Base-by-base conservation (phyloP, 1,140 invertebrate genomes). In the Trachymyrmex septentrionalis region DNA sequence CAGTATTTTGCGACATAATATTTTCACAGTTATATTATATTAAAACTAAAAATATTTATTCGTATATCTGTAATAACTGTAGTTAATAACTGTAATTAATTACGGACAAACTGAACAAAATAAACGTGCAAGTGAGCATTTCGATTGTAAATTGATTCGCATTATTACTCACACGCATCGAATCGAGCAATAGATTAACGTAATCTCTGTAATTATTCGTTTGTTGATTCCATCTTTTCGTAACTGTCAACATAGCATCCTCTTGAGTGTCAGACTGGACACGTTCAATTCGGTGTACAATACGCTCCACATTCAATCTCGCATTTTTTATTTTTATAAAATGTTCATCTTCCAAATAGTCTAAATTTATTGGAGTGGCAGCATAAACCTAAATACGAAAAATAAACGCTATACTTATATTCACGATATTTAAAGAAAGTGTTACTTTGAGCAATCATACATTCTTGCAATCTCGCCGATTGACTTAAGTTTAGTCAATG, bases 151-250 rank as follows among this genome's bases (percentile, higher is more conserved):
- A 69, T 24, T 2, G 2, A 38, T 48, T 48, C 14, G 5, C 48
- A 55, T 50, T 75, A 16, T 53, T 71, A 73, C 71, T 73, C 50
- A 73, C 71, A 10, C 19, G 71, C 71, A 73, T 73, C 24, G 48
- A 50, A 3, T 30, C 3, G 19, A 53, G 0, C n/a, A 75, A 16
- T 16, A 59, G 12, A 21, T 57, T 21, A 3, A 34, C 30, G 6
- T 59, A 57, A 21, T 75, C n/a, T 59, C 50, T 57, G 72, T 38
- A 21, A 55, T 21, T 57, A 21, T 75, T 6, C n/a, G 24, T 75
- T 34, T 75, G 27, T 24, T 38, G 30, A 12, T n/a, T 21, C n/a
- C 19, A 21, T 75, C n/a, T 75, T 4, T 16, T 21, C 2, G 5
- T 38, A 6, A 38, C 3, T n/a, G 19, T 27, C 5, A 34, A 3